Base-by-base conservation (phyloP, 92 coral and sea anemone species). In the Phenganax marumi region DNA sequence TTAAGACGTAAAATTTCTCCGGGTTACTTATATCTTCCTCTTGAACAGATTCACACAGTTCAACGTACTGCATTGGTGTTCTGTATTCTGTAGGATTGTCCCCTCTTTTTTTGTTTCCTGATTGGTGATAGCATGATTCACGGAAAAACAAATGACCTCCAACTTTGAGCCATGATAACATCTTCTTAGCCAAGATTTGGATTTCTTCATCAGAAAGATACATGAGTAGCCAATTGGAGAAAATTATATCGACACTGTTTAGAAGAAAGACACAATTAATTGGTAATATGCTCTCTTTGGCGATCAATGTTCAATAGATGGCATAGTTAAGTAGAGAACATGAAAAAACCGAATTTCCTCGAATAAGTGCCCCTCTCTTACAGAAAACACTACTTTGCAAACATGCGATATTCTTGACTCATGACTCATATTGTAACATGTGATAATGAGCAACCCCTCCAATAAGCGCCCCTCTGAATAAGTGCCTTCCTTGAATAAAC, bases 191-290 rank as follows among this genome's bases (percentile, higher is more conserved):
- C 84, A 90, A 80, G 80, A 81, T 68, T 57, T 82, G 53, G 18
- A 90, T 80, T 66, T 90, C 93, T 76, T 82, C 88, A 84, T 90
- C 91, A 12, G 91, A 85, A 48, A 90, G 88, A 72, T 91, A 91
- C 93, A 91, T 91, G 21, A 91, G 83, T 12, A 91, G 88, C 93
- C 93, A 91, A 86, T 91, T 91, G 72, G 93, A 90, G 86, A 91
- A 91, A 13, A 91, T 91, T 10, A 88, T 76, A 65, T 91, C 93
- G 58, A 88, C 87, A 66, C 93, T 91, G 52, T 33, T 33, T 33
- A 33, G 43, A 33, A 33, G 5, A 33, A 33, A 33, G 43, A 33
- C 43, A 33, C 43, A 33, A 33, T 5, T 33, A 33, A 33, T 55
- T 2, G 14, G 57, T 8, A 52, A 10, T 1, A 33, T 33, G 43